Percentiles rank a stretch among this genome's conserved stretches.
phyloP scores from a whole-genome alignment of 2,888 invertebrate genomes.

The Parnassius mnemosyne region DNA sequence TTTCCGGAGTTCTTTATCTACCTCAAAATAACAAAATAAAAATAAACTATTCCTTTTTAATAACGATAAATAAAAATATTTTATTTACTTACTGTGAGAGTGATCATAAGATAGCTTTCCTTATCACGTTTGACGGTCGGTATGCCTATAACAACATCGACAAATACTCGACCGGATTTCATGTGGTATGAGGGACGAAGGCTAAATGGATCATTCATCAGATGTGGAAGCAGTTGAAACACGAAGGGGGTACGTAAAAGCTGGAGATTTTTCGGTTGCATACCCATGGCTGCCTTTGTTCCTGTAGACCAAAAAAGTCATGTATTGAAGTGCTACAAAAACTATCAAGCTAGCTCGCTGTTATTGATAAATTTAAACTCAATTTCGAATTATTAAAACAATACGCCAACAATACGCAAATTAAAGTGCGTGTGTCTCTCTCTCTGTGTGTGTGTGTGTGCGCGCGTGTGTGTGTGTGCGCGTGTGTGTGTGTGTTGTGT shows the following conservation, averaged over 20 bases:
- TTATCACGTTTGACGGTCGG: constrained; percentile 95
- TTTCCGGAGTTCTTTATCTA: too few relatives aligned
- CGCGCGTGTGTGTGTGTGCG: too few relatives aligned
- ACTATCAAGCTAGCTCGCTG: too few relatives aligned
- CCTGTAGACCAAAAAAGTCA: constrained; percentile 36
- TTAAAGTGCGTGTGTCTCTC: too few relatives aligned
- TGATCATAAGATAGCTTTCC: constrained; percentile 91
- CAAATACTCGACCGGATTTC: constrained; percentile 86
- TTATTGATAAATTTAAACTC: too few relatives aligned
- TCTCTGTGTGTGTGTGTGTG: too few relatives aligned
- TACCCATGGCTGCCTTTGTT: constrained; percentile 51
- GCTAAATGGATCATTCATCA: constrained; percentile 88
- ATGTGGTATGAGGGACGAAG: constrained; percentile 89
- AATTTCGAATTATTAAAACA: too few relatives aligned
- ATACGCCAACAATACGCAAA: too few relatives aligned
- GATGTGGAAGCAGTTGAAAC: constrained; percentile 92
- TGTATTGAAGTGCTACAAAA: background rate
- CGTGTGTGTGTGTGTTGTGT: too few relatives aligned
- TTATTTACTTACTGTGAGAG: constrained; percentile 75
- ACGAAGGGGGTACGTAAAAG: constrained; percentile 87
- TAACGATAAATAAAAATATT: too few relatives aligned
- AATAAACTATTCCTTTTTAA: too few relatives aligned
- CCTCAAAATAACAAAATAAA: too few relatives aligned
- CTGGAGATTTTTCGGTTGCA: constrained; percentile 57
- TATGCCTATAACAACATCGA: constrained; percentile 91